Conservation (phyloP, 2,797 vertebrate genomes). For the Cossypha polioptera region DNA sequence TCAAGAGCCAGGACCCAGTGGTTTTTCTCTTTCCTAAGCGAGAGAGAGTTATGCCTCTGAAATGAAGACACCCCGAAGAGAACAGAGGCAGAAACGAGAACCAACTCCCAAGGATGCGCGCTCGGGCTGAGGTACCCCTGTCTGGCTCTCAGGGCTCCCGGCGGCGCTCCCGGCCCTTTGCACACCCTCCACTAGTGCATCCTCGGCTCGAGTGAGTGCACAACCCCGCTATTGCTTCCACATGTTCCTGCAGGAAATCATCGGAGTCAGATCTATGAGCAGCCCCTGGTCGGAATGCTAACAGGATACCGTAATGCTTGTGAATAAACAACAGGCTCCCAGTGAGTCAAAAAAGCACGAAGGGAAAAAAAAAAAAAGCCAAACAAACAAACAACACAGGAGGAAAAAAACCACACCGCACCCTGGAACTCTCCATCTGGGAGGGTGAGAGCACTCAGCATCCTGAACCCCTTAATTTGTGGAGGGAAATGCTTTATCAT, state of each 20-base stretch:
- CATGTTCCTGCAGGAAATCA: constrained; percentile 87
- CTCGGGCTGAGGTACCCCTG: not conserved
- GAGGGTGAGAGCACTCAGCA: not conserved
- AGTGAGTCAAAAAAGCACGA: not conserved
- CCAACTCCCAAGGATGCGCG: fast-evolving
- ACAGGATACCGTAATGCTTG: constrained; percentile 78
- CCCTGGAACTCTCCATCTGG: not conserved
- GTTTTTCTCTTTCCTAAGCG: not conserved
- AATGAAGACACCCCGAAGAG: not conserved
- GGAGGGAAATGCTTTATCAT: not conserved
- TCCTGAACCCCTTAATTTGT: not conserved
- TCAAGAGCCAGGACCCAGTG: not conserved
- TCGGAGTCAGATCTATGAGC: constrained; percentile 74
- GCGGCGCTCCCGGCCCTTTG: constrained; percentile 28
- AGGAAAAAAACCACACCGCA: fast-evolving
- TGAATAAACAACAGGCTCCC: constrained; percentile 61
- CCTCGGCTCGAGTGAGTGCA: constrained; percentile 72
- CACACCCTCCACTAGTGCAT: constrained; percentile 36
- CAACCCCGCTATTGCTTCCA: constrained; percentile 91
- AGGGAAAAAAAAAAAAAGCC: not conserved
- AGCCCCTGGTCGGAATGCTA: constrained; percentile 77
- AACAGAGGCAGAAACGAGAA: not conserved
- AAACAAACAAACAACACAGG: not conserved
- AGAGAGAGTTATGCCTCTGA: not conserved
- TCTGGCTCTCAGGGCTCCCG: not conserved